Evolutionary conservation across 1,140 invertebrate genomes (phyloP).

Genomic region (Heliothis virescens): DNA sequence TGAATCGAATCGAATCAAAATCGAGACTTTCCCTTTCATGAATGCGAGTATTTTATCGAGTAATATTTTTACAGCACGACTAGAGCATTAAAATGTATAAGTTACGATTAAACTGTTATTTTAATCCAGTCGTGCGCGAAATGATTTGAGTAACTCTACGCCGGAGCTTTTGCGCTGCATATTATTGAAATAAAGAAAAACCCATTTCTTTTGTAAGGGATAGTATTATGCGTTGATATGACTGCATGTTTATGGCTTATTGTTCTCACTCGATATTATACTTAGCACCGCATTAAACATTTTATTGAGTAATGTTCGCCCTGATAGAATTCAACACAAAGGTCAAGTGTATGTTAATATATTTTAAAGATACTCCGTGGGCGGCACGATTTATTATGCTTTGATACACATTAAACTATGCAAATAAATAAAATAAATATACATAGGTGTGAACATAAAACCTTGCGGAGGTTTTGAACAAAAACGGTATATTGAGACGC

Average conservation of each 20-base stretch:
- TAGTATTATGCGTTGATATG: slow-evolving; percentile 78
- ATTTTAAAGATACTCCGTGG: slow-evolving; percentile 64
- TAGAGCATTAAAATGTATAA: slow-evolving; percentile 45
- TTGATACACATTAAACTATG: slow-evolving; percentile 51
- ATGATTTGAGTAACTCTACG: slow-evolving; percentile 61
- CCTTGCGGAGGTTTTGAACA: not conserved
- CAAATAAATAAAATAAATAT: slow-evolving; percentile 34
- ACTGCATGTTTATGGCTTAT: slow-evolving; percentile 79
- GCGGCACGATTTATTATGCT: slow-evolving; percentile 65
- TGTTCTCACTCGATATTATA: slow-evolving; percentile 76
- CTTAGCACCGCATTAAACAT: slow-evolving; percentile 78
- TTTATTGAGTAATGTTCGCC: slow-evolving; percentile 65
- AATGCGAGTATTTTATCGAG: slow-evolving; percentile 11
- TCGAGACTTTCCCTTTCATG: slow-evolving; percentile 27
- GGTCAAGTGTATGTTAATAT: slow-evolving; percentile 67
- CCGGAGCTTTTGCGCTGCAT: slow-evolving; percentile 55
- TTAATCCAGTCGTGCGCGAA: slow-evolving; percentile 59
- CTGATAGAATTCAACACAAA: slow-evolving; percentile 69
- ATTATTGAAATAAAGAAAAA: slow-evolving; percentile 72
- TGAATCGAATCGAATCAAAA: slow-evolving; percentile 33
- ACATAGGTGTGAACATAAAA: slow-evolving; percentile 14
- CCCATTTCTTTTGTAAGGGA: slow-evolving; percentile 66
- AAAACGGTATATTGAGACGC: not conserved
- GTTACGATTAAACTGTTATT: slow-evolving; percentile 45
- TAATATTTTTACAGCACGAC: slow-evolving; percentile 31